Base-by-base conservation (phyloP, 2,113 vertebrate genomes). In the Mirounga angustirostris region DNA sequence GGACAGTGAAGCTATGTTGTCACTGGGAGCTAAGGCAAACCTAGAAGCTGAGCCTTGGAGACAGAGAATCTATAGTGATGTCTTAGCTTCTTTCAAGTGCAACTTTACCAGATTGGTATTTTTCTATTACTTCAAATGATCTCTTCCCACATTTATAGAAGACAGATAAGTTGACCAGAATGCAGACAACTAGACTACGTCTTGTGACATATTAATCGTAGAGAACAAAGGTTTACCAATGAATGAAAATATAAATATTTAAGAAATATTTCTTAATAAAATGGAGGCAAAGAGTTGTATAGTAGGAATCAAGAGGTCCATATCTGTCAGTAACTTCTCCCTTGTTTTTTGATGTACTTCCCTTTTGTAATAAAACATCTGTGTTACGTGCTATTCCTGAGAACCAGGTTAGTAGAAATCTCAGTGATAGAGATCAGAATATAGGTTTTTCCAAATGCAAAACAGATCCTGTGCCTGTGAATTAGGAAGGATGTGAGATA, bases 211-310 rank as follows among this genome's bases (percentile, higher is more conserved):
- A 16, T 15, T 71, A 82, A 63, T 18, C 4, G 7, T 50, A 58
- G 30, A 59, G 40, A 52, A 86, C 36, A 36, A 63, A 33, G 12
- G 18, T 83, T 89, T 79, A 52, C 0, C 18, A 50, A 24, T 58
- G 18, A 67, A 36, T 63, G 73, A 94, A 79, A 91, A 52, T 59
- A 22, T 28, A 21, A 86, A 33, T 43, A 21, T 69, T 80, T 96
- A 92, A 74, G 88, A 95, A 76, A 80, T 87, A 58, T 28, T 59
- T 93, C 15, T 81, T 88, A n/a, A 74, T 74, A 36, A 46, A 95
- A 69, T 43, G 18, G 56, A 87, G 58, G 30, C 7, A 30, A 74
- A 73, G 63, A 43, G 1, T 65, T 91, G 65, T 87, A 80, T 0
- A 33, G 11, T 28, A 74, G 19, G 22, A 73, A 80, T 26, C 26